Conservation (phyloP, 2,113 vertebrate species). For the Cottus gobio region DNA sequence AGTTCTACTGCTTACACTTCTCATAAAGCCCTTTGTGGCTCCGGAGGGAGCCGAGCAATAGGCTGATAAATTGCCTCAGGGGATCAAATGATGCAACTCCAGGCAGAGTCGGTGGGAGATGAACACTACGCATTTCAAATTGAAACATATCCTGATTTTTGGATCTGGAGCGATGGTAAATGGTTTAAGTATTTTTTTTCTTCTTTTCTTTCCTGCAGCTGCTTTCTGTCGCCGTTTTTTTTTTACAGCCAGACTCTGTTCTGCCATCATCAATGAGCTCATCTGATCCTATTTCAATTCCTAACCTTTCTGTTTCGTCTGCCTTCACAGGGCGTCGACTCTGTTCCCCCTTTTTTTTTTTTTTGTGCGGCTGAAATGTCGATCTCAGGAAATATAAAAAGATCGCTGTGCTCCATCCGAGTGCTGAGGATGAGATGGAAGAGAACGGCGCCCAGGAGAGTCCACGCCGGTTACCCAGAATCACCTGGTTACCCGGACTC, state of each 20-base stretch:
- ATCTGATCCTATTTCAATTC: constrained; percentile 1
- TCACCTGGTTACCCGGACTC: too few relatives aligned
- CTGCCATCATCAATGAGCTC: constrained; percentile 2
- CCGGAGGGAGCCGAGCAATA: neutral
- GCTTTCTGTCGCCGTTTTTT: neutral
- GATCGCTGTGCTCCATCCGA: too few relatives aligned
- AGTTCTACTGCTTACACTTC: neutral
- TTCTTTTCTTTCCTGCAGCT: neutral
- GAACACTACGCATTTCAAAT: neutral
- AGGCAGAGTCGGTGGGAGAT: neutral
- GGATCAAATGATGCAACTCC: neutral
- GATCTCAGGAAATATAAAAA: too few relatives aligned
- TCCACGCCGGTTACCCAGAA: too few relatives aligned
- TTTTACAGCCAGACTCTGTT: constrained; percentile 3
- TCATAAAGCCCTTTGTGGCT: neutral
- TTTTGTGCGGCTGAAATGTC: constrained; percentile 20
- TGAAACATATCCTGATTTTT: neutral
- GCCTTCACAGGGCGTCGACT: neutral
- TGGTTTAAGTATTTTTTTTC: neutral
- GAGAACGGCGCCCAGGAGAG: too few relatives aligned
- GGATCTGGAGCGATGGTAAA: constrained; percentile 12
- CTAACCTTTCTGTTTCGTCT: neutral
- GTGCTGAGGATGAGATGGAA: too few relatives aligned
- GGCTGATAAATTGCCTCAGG: neutral
- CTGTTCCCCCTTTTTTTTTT: neutral